Evolutionary conservation across 2,797 vertebrate species (phyloP).

Genomic region (Hylomyscus alleni): DNA sequence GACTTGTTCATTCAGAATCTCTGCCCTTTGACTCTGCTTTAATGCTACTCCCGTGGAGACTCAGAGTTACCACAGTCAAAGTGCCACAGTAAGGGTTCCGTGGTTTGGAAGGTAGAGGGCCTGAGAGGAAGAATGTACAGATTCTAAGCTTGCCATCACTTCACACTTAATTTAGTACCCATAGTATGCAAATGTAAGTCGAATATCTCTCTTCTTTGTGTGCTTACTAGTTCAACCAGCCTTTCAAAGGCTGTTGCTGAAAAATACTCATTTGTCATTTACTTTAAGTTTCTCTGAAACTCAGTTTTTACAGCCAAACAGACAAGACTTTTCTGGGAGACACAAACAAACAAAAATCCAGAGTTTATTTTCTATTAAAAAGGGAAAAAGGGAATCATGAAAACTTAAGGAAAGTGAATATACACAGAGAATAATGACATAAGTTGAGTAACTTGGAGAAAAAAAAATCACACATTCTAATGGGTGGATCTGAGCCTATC

Average conservation of each 20-base stretch:
- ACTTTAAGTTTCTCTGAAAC: background rate
- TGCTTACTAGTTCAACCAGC: background rate
- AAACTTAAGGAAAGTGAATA: background rate
- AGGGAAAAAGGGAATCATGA: background rate
- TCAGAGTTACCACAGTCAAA: background rate
- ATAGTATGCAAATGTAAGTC: background rate
- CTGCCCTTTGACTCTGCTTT: background rate
- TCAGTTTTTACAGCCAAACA: background rate
- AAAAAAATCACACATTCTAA: background rate
- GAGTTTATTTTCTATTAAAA: background rate
- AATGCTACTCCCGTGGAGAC: background rate
- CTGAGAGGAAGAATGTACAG: background rate
- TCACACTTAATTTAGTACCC: background rate
- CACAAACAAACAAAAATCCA: background rate
- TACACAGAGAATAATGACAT: background rate
- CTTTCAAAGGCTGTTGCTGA: background rate
- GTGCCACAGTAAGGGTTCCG: background rate
- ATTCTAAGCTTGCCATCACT: background rate
- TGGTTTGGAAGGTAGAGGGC: background rate
- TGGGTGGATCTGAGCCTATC: background rate
- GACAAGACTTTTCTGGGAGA: background rate
- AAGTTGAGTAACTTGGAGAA: background rate
- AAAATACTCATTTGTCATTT: background rate
- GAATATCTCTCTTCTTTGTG: background rate
- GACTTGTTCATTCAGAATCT: constrained; percentile 13